Base-by-base conservation (phyloP, 1,140 invertebrate genomes). In the Atopsyche davidsoni region DNA sequence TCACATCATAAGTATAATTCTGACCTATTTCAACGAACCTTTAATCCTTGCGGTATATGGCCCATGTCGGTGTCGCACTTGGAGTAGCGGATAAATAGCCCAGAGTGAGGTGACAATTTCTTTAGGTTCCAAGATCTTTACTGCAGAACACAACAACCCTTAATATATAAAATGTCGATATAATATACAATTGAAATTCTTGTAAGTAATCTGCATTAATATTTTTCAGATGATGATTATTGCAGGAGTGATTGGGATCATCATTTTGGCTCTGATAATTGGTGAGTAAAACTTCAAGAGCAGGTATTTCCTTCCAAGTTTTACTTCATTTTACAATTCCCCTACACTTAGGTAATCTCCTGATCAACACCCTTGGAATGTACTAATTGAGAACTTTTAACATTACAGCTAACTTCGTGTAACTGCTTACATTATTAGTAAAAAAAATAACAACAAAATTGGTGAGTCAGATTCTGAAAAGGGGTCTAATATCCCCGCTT, bases 151-250 rank as follows among this genome's bases (percentile, higher is more conserved):
- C n/a, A n/a, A n/a, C n/a, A n/a, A n/a, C n/a, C n/a, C 48, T 50
- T 49, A 42, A 25, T 40, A 9, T 16, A 38, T 19, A 34, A 36
- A 36, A 57, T 43, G 16, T 32, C n/a, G n/a, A n/a, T n/a, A n/a
- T n/a, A n/a, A n/a, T n/a, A n/a, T n/a, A n/a, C n/a, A n/a, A n/a
- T n/a, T n/a, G n/a, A n/a, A n/a, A n/a, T n/a, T n/a, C n/a, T n/a
- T n/a, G n/a, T n/a, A n/a, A 40, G 46, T 60, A 51, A 53, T 41
- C 44, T 36, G 34, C 34, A 43, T 43, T 61, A 50, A 58, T 56
- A 56, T 53, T 55, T 76, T 77, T 48, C 69, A 90, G 89, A 92
- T 92, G 89, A 91, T 92, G 87, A 87, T 91, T 67, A 91, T 92
- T 58, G 87, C 91, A 75, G 88, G 88, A 48, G 83, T 87, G 23